Conservation (phyloP, 2,113 vertebrate genomes). For the Festucalex cinctus region DNA sequence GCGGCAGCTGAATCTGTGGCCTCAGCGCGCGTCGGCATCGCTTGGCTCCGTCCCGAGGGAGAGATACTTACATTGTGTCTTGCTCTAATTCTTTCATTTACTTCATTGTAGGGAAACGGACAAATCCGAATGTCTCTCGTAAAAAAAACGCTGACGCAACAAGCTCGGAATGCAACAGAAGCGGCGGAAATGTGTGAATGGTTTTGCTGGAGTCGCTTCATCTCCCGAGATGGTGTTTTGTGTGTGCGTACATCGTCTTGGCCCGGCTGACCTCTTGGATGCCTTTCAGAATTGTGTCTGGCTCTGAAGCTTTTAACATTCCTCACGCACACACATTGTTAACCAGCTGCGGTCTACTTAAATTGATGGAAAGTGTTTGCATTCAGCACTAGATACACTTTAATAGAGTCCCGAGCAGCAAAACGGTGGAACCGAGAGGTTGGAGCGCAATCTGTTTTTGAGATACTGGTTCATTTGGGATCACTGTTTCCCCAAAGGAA, state of each 20-base stretch:
- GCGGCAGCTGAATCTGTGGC: slow-evolving; percentile 52
- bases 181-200: slow-evolving; percentile 11
- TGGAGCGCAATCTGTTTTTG: background rate
- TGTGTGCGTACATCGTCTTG: slow-evolving; percentile 25
- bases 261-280: slow-evolving; percentile 42
- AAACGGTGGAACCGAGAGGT: background rate
- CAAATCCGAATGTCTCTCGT: slow-evolving; percentile 44
- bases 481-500: background rate
- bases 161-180: background rate
- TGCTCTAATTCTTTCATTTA: slow-evolving; percentile 39
- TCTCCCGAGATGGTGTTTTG: slow-evolving; percentile 19
- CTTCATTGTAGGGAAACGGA: slow-evolving; percentile 38
- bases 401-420: slow-evolving; percentile 36
- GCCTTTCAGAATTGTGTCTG: slow-evolving; percentile 52
- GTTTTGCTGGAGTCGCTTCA: slow-evolving; percentile 19
- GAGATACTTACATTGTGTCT: slow-evolving; percentile 41
- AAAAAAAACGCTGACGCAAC: slow-evolving; percentile 20
- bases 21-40: slow-evolving; percentile 57
- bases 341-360: slow-evolving; percentile 53
- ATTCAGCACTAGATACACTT: slow-evolving; percentile 50
- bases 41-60: slow-evolving; percentile 46
- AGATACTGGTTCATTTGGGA: slow-evolving; percentile 1
- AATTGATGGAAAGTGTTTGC: slow-evolving; percentile 57
- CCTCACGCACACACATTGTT: slow-evolving; percentile 58
- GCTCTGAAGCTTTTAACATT: slow-evolving; percentile 64